phyloP scores from a whole-genome alignment of 2,888 invertebrate species.

The Nowickia ferox region DNA sequence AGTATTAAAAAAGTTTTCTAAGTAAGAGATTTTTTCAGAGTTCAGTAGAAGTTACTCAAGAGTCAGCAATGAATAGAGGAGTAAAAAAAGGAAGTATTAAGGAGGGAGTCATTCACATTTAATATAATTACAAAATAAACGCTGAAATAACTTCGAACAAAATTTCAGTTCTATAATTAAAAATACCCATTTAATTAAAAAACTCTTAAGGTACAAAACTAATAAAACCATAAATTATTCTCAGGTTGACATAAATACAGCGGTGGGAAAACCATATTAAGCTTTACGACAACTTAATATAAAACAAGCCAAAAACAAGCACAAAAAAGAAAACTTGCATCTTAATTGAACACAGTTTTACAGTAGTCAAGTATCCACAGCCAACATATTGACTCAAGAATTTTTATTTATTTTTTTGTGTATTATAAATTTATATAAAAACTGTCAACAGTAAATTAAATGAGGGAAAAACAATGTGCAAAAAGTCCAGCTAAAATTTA shows the following conservation, averaged over 20 bases:
- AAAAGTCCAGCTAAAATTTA: constrained; percentile 64
- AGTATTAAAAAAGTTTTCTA: too few species aligned
- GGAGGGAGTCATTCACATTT: too few species aligned
- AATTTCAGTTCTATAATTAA: not conserved
- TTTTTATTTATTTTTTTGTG: constrained; percentile 37
- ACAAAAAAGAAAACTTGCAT: constrained; percentile 7
- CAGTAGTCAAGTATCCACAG: constrained; percentile 14
- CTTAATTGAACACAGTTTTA: constrained; percentile 39
- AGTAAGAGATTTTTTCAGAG: too few species aligned
- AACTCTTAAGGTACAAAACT: constrained; percentile 23
- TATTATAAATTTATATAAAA: constrained; percentile 59
- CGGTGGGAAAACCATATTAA: constrained; percentile 31
- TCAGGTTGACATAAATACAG: constrained; percentile 23
- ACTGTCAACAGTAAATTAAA: constrained; percentile 69
- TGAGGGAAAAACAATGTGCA: constrained; percentile 35
- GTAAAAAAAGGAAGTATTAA: too few species aligned
- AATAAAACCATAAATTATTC: constrained; percentile 58
- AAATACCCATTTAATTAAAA: constrained; percentile 19
- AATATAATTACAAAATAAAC: too few species aligned
- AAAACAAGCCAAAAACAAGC: not conserved
- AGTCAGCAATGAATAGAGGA: too few species aligned
- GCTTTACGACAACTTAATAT: constrained; percentile 61
- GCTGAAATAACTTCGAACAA: not conserved
- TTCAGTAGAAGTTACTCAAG: too few species aligned
- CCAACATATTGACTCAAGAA: constrained; percentile 12